Evolutionary conservation across 2,797 vertebrate genomes (phyloP), one percentile per base, ranked within the genome.

Genomic region (Gobionotothen gibberifrons): DNA sequence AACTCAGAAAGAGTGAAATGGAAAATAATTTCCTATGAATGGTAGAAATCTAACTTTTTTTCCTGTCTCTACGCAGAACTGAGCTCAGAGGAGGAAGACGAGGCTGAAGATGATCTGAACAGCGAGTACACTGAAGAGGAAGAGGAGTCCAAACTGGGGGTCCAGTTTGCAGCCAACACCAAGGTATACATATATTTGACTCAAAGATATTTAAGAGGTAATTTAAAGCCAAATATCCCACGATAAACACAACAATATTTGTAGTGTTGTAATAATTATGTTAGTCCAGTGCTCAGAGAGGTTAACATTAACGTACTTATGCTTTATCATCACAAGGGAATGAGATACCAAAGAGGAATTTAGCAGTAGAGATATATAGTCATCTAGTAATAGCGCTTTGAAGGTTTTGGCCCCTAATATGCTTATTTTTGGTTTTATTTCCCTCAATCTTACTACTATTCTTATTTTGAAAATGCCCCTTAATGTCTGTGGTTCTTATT

Each of bases 121-220:
- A 93, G 93, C n/a, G 93, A 93, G 62, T 94, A 93, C 72, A 88
- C 92, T 0, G 87, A 93, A 73, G 94, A 96, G 64, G 93, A 96
- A 56, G 94, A 96, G 22, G 94, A 93, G 60, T 73, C 69, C 19
- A 82, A 62, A 32, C 72, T 66, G 55, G 87, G 83, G 11, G 79
- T 86, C 43, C 90, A 67, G 43, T 57, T 80, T 15, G 67, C 85
- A 29, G 78, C 65, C 5, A 51, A 29, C 21, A 32, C 46, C 44
- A 77, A 90, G 89, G 94, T 93, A 74, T 0, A 9, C 58, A 26
- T 17, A n/a, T 3, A 16, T 26, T 6, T 48, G 40, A 61, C 40
- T 11, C 2, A 3, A 59, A 44, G 46, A 29, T 5, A 6, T 43
- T 42, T 22, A 22, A 22, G 32, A 9, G 14, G 40, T 1, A 1